Conservation (phyloP, 2,888 invertebrate genomes). For the Pheosia tremula region DNA sequence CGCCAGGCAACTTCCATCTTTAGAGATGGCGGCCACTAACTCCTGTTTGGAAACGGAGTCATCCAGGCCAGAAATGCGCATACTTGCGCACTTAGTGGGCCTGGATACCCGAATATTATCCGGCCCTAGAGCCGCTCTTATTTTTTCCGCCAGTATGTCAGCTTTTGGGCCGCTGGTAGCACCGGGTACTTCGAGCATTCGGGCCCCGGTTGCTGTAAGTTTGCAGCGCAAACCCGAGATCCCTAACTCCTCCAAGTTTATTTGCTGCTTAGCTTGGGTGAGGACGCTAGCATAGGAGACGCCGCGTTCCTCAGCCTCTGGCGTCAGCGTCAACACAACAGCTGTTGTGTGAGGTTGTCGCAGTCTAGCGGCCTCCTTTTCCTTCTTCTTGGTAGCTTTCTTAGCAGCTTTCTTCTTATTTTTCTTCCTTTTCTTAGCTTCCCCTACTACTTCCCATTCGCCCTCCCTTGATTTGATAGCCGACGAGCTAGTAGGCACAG, state of each 20-base stretch:
- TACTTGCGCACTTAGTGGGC: neutral
- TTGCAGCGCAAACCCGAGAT: constrained; percentile 5
- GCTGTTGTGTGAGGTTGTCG: no score
- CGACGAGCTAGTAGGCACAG: no score
- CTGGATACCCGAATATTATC: neutral
- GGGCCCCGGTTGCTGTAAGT: constrained; percentile 15
- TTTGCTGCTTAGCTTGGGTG: neutral
- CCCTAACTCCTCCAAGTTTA: neutral
- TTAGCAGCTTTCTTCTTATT: no score
- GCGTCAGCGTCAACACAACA: no score
- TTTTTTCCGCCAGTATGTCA: no score
- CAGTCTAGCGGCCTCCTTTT: no score
- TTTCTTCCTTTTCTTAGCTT: no score
- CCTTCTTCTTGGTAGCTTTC: no score
- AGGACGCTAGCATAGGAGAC: neutral
- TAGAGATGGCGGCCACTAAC: neutral
- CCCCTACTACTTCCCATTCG: no score
- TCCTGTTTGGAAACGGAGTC: neutral
- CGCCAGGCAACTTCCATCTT: neutral
- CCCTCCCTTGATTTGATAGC: no score
- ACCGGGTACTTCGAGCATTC: constrained; percentile 15
- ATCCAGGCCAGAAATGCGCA: neutral
- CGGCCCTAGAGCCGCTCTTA: neutral
- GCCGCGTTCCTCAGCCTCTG: no score
- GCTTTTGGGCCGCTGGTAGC: neutral